Base-by-base conservation (phyloP, 2,888 invertebrate species). In the Amiota mariae region DNA sequence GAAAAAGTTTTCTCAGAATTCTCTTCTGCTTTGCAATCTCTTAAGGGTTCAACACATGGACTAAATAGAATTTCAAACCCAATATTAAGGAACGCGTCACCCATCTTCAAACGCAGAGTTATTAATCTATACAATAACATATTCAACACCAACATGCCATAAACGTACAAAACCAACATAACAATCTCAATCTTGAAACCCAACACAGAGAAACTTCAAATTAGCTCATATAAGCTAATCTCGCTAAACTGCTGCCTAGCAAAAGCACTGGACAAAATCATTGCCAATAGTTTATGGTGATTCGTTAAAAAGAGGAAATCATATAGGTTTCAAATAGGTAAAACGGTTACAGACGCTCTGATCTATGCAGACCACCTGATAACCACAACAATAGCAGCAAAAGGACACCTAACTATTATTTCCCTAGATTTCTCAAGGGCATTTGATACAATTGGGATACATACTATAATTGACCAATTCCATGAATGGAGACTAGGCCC, bases 401-500 rank as follows among this genome's bases (percentile, higher is more conserved):
- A 49, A 49, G 49, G 12, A 10, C 49, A 49, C 49, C 12, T 49
- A 8, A 8, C 49, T 49, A 49, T 49, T 10, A 49, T 49, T 49
- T 49, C 49, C 49, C 49, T 49, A 8, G 49, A 49, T 12, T 49
- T 49, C 12, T 49, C n/a, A n/a, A n/a, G n/a, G n/a, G n/a, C n/a
- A n/a, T n/a, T n/a, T n/a, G n/a, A n/a, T n/a, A n/a, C n/a, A n/a
- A n/a, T n/a, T n/a, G n/a, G n/a, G n/a, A n/a, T n/a, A n/a, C 49
- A 49, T 12, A 49, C 49, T 49, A 49, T 49, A 49, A 49, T 49
- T 12, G 49, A 49, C 12, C 49, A 71, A 48, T 13, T 71, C 11
- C 71, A 71, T 61, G 71, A 71, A 51, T 71, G 71, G 71, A 71
- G 51, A 48, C 49, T 51, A 63, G 63, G 63, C 59, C 71, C 66